Conservation (phyloP, 2,797 vertebrate species). For the Lerista edwardsae region DNA sequence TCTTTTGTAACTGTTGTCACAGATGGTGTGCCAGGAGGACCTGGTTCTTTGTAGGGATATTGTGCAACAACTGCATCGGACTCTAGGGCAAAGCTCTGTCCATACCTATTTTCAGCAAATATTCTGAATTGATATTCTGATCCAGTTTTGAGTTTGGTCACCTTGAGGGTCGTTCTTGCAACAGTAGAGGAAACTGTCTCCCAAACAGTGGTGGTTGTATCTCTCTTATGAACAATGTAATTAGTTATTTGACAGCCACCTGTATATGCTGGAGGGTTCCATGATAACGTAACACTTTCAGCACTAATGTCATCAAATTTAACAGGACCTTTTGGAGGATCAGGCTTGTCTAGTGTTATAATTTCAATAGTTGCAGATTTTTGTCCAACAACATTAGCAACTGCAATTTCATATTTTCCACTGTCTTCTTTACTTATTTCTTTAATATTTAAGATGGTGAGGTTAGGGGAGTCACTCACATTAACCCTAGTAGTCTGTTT, state of each 20-base stretch:
- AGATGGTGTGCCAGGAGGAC: constrained; percentile 96
- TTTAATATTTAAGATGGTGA: constrained; percentile 90
- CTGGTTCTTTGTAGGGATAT: constrained; percentile 97
- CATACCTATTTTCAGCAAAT: constrained; percentile 97
- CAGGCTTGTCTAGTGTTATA: constrained; percentile 95
- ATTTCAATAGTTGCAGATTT: constrained; percentile 92
- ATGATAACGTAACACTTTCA: constrained; percentile 92
- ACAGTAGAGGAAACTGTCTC: constrained; percentile 90
- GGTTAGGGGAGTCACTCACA: constrained; percentile 81
- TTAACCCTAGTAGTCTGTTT: constrained; percentile 95
- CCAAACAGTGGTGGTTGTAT: constrained; percentile 92
- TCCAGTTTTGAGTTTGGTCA: constrained; percentile 92
- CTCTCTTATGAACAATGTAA: constrained; percentile 96
- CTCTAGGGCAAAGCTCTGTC: constrained; percentile 94
- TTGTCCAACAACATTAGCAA: constrained; percentile 88
- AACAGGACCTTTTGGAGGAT: constrained; percentile 93
- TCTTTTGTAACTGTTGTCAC: constrained; percentile 88
- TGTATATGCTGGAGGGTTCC: constrained; percentile 90
- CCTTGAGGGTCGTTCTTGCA: constrained; percentile 93
- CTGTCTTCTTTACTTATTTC: constrained; percentile 92
- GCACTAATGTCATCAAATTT: constrained; percentile 95
- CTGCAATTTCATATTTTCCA: constrained; percentile 91
- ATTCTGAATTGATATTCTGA: constrained; percentile 98
- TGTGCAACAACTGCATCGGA: constrained; percentile 89
- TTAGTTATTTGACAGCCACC: constrained; percentile 97